A percentile compares a stretch with the other conserved stretches of the same genome.
These are phyloP conservation scores for Otis tarda DNA, from an alignment of 2,113 vertebrate species.

Conservation along the genomic window DNA sequence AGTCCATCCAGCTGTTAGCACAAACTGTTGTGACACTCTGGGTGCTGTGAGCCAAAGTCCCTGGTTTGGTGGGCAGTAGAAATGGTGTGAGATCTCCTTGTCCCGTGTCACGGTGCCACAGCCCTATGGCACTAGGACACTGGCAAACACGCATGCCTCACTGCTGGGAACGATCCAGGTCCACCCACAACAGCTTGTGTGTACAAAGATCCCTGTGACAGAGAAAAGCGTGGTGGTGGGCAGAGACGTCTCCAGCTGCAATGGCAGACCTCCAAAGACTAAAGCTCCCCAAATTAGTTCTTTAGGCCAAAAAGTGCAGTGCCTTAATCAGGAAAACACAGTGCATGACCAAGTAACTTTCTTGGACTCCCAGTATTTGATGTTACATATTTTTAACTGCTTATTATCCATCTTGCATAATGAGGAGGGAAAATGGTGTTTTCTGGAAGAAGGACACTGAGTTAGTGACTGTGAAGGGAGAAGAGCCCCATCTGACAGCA, in stretches of 20 bases:
- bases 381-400: not conserved
- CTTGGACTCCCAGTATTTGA: not conserved
- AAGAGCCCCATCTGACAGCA: not conserved
- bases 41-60: not conserved
- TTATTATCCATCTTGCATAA: not conserved
- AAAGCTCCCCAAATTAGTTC: not conserved
- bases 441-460: not conserved
- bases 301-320: not conserved
- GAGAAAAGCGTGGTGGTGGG: not conserved
- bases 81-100: not conserved
- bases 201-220: not conserved
- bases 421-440: fast-evolving
- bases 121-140: not conserved
- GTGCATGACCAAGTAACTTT: not conserved
- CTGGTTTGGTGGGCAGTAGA: not conserved
- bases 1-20: not conserved
- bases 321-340: not conserved
- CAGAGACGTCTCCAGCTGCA: not conserved
- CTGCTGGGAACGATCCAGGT: not conserved
- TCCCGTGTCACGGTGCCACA: not conserved
- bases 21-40: not conserved
- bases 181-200: not conserved
- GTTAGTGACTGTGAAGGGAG: not conserved
- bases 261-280: not conserved
- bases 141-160: not conserved